phyloP scores from a whole-genome alignment of 2,888 invertebrate species.

The Suillia variegata region DNA sequence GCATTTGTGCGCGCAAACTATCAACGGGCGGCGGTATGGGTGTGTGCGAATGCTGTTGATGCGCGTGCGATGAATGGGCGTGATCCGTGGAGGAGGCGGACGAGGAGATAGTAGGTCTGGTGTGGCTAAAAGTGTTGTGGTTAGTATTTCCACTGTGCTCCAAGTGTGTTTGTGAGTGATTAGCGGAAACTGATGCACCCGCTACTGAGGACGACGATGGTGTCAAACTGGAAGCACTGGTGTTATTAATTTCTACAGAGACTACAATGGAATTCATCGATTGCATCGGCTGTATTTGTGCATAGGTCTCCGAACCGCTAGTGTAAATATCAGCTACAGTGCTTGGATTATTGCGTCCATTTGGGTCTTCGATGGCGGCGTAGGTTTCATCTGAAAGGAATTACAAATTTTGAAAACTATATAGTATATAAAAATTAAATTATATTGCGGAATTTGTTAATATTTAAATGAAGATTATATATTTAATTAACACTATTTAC shows the following conservation, averaged over 20 bases:
- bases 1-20: slow-evolving; percentile 67
- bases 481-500: neutral
- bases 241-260: slow-evolving; percentile 58
- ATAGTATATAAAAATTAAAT: slow-evolving; percentile 12
- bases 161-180: slow-evolving; percentile 19
- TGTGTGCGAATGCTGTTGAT: no score
- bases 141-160: slow-evolving; percentile 27
- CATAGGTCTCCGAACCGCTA: slow-evolving; percentile 85
- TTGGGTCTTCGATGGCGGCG: slow-evolving; percentile 84
- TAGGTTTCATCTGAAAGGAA: slow-evolving; percentile 78
- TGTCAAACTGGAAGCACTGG: slow-evolving; percentile 27
- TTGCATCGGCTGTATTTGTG: slow-evolving; percentile 74
- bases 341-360: slow-evolving; percentile 54
- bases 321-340: slow-evolving; percentile 68
- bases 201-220: neutral
- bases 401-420: neutral
- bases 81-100: neutral
- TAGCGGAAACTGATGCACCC: neutral
- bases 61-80: slow-evolving; percentile 32
- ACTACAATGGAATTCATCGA: slow-evolving; percentile 58
- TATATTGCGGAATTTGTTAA: neutral
- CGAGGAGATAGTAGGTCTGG: slow-evolving; percentile 20
- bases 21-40: slow-evolving; percentile 67
- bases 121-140: slow-evolving; percentile 17
- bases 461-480: neutral